phyloP scores from a whole-genome alignment of 2,888 invertebrate genomes.

The Actias luna region DNA sequence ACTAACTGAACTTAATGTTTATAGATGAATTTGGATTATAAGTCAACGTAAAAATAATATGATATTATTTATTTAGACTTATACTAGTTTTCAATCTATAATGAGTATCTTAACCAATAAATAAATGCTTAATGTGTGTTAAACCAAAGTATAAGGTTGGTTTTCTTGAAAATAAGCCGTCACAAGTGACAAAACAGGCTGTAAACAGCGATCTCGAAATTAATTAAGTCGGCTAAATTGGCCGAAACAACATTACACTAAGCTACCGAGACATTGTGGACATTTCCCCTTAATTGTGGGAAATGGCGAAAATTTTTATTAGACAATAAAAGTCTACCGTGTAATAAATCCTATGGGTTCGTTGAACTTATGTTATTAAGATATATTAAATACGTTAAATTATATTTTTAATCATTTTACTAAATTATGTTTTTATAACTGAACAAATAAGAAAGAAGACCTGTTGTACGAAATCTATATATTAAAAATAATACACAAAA shows the following conservation, averaged over 20 bases:
- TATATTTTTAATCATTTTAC: no score
- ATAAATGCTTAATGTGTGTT: neutral
- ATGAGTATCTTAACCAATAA: no score
- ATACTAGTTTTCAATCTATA: no score
- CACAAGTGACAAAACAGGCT: slow-evolving; percentile 23
- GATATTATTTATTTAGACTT: no score
- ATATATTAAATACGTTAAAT: neutral
- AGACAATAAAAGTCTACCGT: slow-evolving; percentile 60
- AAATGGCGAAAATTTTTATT: slow-evolving; percentile 72
- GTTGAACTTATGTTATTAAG: slow-evolving; percentile 49
- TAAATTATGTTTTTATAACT: no score
- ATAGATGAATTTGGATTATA: no score
- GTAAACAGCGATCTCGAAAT: slow-evolving; percentile 50
- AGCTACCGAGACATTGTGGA: slow-evolving; percentile 24
- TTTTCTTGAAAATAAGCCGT: neutral
- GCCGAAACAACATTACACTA: slow-evolving; percentile 37
- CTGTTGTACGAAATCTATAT: no score
- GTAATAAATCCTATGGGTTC: slow-evolving; percentile 67
- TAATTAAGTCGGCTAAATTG: slow-evolving; percentile 54
- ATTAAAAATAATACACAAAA: no score
- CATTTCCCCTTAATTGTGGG: slow-evolving; percentile 57
- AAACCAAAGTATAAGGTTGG: neutral
- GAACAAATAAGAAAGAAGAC: no score
- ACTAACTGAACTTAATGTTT: no score
- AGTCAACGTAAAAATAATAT: no score